Base-by-base conservation (phyloP, 2,888 invertebrate species). In the Apodemia mormo region DNA sequence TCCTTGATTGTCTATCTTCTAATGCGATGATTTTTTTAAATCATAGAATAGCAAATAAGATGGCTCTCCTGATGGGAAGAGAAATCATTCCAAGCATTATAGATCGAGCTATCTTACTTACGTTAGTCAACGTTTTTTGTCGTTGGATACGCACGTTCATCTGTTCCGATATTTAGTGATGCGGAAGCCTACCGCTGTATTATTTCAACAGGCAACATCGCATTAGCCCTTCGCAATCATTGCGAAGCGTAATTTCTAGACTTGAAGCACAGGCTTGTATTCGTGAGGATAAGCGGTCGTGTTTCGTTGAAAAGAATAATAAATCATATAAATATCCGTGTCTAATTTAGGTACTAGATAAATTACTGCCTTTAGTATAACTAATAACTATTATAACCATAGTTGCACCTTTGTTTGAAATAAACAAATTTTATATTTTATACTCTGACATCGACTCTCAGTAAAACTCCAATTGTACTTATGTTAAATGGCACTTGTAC, bases 211-310 rank as follows among this genome's bases (percentile, higher is more conserved):
- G 84, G 84, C 83, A 82, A 81, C 82, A 85, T 84, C 83, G 84
- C 85, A 88, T 89, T 87, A 89, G 85, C 83, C n/a, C 80, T 58
- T 79, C 82, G 87, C 86, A 89, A 88, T 90, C 85, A 89, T 86
- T 85, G 84, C 81, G 84, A 86, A 89, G 85, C 82, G 89, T 86
- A 92, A 92, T 91, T 92, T 82, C 86, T 83, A 85, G 85, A 49
- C 56, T 65, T 43, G 56, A 29, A 58, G 73, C 79, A 66, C 43
- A 66, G 49, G 52, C 52, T 66, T 30, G 52, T 45, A 29, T 61
- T 61, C 61, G 61, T 61, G 61, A 61, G 61, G 61, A 30, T 61
- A 66, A 52, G 66, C 65, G 65, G 37, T 43, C 65, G 33, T 61
- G 61, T 61, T 61, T 61, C 61, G 61, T 30, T 33, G 61, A 61